Evolutionary conservation across 2,888 invertebrate species (phyloP).

Genomic region (Cantharis flavilabris): DNA sequence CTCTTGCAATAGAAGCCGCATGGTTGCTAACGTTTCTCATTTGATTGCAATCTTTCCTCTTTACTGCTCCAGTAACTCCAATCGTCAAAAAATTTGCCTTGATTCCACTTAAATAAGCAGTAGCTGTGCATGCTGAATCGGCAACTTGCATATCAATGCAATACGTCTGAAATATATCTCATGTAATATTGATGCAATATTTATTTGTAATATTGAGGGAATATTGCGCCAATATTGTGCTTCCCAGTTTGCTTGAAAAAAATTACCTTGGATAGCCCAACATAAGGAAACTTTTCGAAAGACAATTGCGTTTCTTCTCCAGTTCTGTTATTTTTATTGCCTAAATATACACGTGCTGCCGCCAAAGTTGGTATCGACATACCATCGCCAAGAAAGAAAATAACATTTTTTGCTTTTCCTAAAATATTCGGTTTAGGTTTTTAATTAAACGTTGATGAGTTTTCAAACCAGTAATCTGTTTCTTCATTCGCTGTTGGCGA

Average conservation of each 20-base stretch:
- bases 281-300: conserved; percentile 76
- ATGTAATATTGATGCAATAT: too few relatives aligned
- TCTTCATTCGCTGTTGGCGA: not conserved
- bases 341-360: conserved; percentile 66
- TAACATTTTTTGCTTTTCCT: conserved; percentile 69
- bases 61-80: conserved; percentile 72
- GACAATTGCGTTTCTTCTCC: conserved; percentile 73
- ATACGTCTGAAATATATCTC: conserved; percentile 63
- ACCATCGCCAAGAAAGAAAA: conserved; percentile 83
- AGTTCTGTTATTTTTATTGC: conserved; percentile 60
- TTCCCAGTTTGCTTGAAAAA: too few relatives aligned
- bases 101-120: conserved; percentile 77
- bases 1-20: conserved; percentile 69
- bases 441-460: not conserved
- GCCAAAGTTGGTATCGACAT: conserved; percentile 82
- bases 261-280: conserved; percentile 73
- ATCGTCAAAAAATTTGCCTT: conserved; percentile 78
- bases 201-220: too few relatives aligned
- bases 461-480: not conserved
- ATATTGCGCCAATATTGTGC: too few relatives aligned
- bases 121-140: conserved; percentile 83
- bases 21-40: conserved; percentile 62
- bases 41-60: conserved; percentile 65
- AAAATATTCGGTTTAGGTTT: not conserved
- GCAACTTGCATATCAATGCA: conserved; percentile 76